phyloP scores from a whole-genome alignment of 1,140 invertebrate species.

The Arctopsyche grandis region DNA sequence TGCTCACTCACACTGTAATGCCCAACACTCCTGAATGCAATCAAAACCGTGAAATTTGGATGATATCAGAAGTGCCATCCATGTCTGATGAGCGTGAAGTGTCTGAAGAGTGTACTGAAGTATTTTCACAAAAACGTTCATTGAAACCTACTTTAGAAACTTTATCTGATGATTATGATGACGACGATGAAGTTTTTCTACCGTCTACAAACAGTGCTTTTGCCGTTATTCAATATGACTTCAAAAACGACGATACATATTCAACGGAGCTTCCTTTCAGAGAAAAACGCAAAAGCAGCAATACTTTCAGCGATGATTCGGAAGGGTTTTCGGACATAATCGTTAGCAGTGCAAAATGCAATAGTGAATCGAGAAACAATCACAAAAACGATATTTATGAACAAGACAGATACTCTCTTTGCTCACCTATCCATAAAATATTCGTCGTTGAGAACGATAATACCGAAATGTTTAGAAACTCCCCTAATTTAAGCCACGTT shows the following conservation, averaged over 20 bases:
- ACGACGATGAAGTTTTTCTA: conserved; percentile 51
- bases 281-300: conserved; percentile 5
- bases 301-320: conserved; percentile 18
- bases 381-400: neutral
- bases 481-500: conserved; percentile 1
- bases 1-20: neutral
- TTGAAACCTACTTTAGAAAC: neutral
- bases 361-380: neutral
- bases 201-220: conserved; percentile 34
- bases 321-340: conserved; percentile 1
- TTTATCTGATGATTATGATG: conserved; percentile 37
- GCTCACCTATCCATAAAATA: conserved; percentile 26
- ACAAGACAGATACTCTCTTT: neutral
- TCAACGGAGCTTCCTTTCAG: conserved; percentile 44
- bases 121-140: neutral
- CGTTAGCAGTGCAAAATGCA: neutral
- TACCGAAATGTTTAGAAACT: neutral
- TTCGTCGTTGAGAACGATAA: conserved; percentile 30
- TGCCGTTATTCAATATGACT: conserved; percentile 42
- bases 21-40: conserved; percentile 5
- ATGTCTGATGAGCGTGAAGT: conserved; percentile 41
- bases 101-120: conserved; percentile 17
- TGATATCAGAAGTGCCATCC: conserved; percentile 52
- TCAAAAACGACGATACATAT: conserved; percentile 33
- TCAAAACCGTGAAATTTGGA: conserved; percentile 46